These are phyloP conservation scores for Radopholus similis DNA, from an alignment of 1,140 invertebrate genomes.

Conservation along the genomic window DNA sequence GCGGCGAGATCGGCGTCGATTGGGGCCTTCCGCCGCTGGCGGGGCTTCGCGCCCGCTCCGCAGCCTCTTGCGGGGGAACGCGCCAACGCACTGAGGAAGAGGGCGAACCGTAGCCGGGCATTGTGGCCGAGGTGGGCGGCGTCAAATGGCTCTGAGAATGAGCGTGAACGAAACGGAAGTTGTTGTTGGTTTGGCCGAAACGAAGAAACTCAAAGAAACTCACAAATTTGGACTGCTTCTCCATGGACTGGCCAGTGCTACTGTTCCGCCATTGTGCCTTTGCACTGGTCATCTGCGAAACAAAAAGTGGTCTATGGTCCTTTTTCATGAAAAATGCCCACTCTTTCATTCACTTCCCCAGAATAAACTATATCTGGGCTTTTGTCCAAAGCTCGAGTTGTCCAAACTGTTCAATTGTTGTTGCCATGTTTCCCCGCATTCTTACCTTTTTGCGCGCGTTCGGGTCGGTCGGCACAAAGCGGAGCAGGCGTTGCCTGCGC, in stretches of 20 bases:
- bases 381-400: neutral
- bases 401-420: neutral
- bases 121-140: neutral
- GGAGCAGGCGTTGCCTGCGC: slow-evolving; percentile 47
- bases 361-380: neutral
- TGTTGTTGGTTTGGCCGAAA: neutral
- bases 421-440: neutral
- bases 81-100: neutral
- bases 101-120: neutral
- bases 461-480: slow-evolving; percentile 56
- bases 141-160: neutral
- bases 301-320: no score
- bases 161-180: neutral
- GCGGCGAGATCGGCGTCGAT: neutral
- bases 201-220: neutral
- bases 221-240: slow-evolving; percentile 5
- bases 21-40: neutral
- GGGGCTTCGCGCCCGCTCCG: neutral
- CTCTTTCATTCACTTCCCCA: neutral
- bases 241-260: slow-evolving; percentile 13
- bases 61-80: neutral
- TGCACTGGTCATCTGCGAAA: slow-evolving; percentile 16
- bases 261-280: slow-evolving; percentile 8
- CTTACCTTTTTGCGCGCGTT: slow-evolving; percentile 39
- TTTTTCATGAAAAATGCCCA: neutral